Evolutionary conservation across 1,140 invertebrate species (phyloP), one percentile per base, ranked within the genome.

Genomic region (Plectus sambesii): DNA sequence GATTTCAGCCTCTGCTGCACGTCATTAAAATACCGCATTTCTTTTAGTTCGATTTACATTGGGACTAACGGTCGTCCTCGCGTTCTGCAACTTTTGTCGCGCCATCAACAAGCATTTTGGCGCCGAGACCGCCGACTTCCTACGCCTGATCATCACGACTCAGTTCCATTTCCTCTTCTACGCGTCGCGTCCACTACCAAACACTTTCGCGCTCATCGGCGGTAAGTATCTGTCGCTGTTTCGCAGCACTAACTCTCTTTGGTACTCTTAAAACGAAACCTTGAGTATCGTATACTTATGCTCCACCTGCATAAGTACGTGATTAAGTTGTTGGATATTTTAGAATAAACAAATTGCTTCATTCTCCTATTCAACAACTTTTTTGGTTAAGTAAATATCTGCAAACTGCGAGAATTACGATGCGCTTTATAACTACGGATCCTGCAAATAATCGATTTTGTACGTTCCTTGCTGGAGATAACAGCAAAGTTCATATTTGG

Each of bases 131-230:
- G 75, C 81, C 15, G 77, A 78, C 55, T 92, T 87, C 85, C 82
- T 87, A 56, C 76, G 85, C 27, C 63, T 82, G 3, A 79, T 97
- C 36, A 88, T 83, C 23, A 76, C 83, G 20, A 82, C 86, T 8
- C 93, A 98, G 67, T 98, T 93, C 73, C 93, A 98, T 74, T 92
- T 96, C 63, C 82, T 96, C 76, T 98, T 89, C 69, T 99, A 99
- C 70, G 77, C 87, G 62, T 87, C 84, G 52, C 76, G 94, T 44
- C 80, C 90, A 19, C 76, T 99, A 54, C 93, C 94, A 53, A 99
- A 99, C 74, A 89, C 85, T 33, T 85, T 98, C 77, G 88, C 85
- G 26, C 70, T 98, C 56, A 82, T 84, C 49, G 72, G 92, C 70
- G 88, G 88, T 92, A 78, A 78, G 71, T 69, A 47, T 22, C 37